Evolutionary conservation across 2,888 invertebrate species (phyloP).

Genomic region (Charanyca ferruginea): DNA sequence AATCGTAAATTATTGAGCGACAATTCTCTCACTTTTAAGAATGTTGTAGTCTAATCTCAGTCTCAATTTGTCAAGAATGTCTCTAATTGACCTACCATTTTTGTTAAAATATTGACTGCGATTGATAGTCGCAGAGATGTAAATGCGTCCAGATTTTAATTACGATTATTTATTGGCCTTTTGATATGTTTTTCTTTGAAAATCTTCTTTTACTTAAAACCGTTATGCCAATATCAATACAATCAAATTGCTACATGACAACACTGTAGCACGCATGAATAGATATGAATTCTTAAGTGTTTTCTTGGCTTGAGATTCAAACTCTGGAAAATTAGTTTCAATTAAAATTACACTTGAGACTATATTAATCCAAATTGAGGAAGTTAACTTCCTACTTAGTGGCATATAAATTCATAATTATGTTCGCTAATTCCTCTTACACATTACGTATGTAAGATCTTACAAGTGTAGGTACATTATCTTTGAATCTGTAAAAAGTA

Average conservation of each 20-base stretch:
- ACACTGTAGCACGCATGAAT: conserved; percentile 3
- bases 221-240: neutral
- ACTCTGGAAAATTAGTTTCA: conserved; percentile 38
- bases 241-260: conserved; percentile 13
- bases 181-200: neutral
- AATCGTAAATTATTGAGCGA: too few species aligned
- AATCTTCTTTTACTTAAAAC: neutral
- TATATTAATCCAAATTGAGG: conserved; percentile 51
- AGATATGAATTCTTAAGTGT: conserved; percentile 2
- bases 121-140: too few species aligned
- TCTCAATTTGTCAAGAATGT: too few species aligned
- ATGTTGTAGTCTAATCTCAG: too few species aligned
- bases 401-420: conserved; percentile 45
- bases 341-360: conserved; percentile 38
- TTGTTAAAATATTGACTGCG: too few species aligned
- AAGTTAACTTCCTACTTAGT: conserved; percentile 60
- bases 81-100: too few species aligned
- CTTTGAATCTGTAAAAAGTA: conserved; percentile 53
- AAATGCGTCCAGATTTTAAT: too few species aligned
- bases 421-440: conserved; percentile 51
- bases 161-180: too few species aligned
- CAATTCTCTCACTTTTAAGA: too few species aligned
- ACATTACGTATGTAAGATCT: conserved; percentile 48
- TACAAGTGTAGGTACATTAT: conserved; percentile 47
- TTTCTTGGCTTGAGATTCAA: conserved; percentile 35